These are phyloP conservation scores for Polypterus senegalus DNA, from an alignment of 2,113 vertebrate species.

Conservation along the genomic window DNA sequence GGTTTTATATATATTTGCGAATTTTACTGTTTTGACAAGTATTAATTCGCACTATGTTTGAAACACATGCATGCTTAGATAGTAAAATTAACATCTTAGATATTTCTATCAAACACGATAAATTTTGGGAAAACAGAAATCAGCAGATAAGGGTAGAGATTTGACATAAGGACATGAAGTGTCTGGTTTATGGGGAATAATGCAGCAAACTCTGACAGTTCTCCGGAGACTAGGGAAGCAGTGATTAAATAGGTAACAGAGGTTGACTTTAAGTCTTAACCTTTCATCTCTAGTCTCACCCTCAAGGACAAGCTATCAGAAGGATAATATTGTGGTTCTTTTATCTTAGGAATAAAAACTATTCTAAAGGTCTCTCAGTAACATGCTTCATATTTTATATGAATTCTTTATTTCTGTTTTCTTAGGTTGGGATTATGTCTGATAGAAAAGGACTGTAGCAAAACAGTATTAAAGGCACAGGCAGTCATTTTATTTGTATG, in stretches of 20 bases:
- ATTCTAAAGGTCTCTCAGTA: slow-evolving; percentile 46
- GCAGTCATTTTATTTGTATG: too few species aligned
- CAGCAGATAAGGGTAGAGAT: not conserved
- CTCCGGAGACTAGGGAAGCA: slow-evolving; percentile 28
- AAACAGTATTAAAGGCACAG: too few species aligned
- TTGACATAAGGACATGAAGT: not conserved
- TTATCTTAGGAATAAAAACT: slow-evolving; percentile 44
- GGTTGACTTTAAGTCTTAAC: slow-evolving; percentile 53
- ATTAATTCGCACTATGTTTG: too few species aligned
- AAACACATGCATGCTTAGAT: too few species aligned
- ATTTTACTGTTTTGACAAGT: too few species aligned
- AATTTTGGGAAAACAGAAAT: not conserved
- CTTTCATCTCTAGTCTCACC: slow-evolving; percentile 51
- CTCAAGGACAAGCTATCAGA: slow-evolving; percentile 36
- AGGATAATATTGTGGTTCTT: slow-evolving; percentile 31
- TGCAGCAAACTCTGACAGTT: slow-evolving; percentile 15
- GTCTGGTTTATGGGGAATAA: slow-evolving; percentile 10
- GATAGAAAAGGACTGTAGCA: too few species aligned
- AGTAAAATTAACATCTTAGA: not conserved
- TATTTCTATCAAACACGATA: not conserved
- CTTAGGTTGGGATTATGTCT: too few species aligned
- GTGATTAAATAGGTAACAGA: slow-evolving; percentile 55
- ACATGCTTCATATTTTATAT: slow-evolving; percentile 33
- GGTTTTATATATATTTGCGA: too few species aligned
- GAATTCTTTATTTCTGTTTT: too few species aligned